phyloP scores from a whole-genome alignment of 2,888 invertebrate genomes.

The Epinotia nisella region DNA sequence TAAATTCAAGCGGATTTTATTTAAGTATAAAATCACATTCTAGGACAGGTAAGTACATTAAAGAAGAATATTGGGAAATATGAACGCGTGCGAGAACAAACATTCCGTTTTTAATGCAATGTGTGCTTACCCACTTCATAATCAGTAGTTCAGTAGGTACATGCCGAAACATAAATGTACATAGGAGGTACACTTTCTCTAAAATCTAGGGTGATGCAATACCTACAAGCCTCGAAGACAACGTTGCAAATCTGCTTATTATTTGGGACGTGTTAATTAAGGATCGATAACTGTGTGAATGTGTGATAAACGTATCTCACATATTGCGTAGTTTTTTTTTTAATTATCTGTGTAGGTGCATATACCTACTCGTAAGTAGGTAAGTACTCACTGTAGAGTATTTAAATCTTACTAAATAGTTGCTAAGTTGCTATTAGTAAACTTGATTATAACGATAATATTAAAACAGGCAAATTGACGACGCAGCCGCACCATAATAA shows the following conservation, averaged over 20 bases:
- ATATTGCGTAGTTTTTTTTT: no score
- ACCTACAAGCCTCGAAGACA: conserved; percentile 29
- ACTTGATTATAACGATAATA: conserved; percentile 14
- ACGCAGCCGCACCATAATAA: conserved; percentile 47
- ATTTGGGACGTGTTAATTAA: conserved; percentile 31
- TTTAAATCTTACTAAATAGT: not conserved
- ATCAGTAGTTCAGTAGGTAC: conserved; percentile 1
- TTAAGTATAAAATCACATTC: no score
- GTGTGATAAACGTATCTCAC: no score
- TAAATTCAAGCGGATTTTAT: not conserved
- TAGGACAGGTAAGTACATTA: not conserved
- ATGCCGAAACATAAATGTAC: conserved; percentile 14
- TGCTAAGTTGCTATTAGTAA: not conserved
- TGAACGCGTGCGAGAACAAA: conserved; percentile 8
- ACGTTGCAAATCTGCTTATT: conserved; percentile 35
- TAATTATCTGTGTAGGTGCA: no score
- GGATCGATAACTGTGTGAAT: not conserved
- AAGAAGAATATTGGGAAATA: not conserved
- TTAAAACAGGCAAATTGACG: conserved; percentile 45
- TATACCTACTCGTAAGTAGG: no score
- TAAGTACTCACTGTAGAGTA: no score
- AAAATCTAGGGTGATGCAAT: conserved; percentile 41
- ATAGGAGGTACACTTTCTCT: conserved; percentile 43
- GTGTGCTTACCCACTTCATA: conserved; percentile 1
- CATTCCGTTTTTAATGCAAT: not conserved